Evolutionary conservation across 2,797 vertebrate species (phyloP).

Genomic region (Austrolebias charrua): DNA sequence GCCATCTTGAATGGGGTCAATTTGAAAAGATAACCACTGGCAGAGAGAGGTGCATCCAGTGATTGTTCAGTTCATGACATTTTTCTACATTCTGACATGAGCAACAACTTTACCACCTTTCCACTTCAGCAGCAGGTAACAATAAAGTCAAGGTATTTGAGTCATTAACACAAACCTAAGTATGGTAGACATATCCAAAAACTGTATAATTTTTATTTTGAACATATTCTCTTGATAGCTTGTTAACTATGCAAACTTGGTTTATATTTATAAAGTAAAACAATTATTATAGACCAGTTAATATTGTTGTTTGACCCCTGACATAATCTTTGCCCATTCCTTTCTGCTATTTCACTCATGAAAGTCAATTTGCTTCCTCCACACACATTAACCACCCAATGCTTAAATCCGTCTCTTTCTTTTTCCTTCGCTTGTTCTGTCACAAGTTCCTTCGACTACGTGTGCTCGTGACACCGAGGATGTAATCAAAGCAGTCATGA

Average conservation of each 20-base stretch:
- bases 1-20: too few relatives aligned
- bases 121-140: not conserved
- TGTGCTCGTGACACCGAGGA: slow-evolving; percentile 1
- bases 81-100: too few relatives aligned
- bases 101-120: too few relatives aligned
- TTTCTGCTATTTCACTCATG: slow-evolving; percentile 31
- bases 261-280: slow-evolving; percentile 19
- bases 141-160: not conserved
- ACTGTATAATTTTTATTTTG: slow-evolving; percentile 18
- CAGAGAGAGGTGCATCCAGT: too few relatives aligned
- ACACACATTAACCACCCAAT: slow-evolving; percentile 8
- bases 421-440: slow-evolving; percentile 6
- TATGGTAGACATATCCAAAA: slow-evolving; percentile 2
- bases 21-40: too few relatives aligned
- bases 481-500: slow-evolving; percentile 22
- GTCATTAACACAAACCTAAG: slow-evolving; percentile 6
- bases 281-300: not conserved
- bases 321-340: slow-evolving; percentile 22
- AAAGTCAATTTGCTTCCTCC: slow-evolving; percentile 39
- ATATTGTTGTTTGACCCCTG: slow-evolving; percentile 27
- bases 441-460: not conserved
- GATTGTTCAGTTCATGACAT: too few relatives aligned
- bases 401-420: slow-evolving; percentile 1
- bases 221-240: slow-evolving; percentile 41
- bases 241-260: not conserved